Evolutionary conservation across 2,797 vertebrate genomes (phyloP).

Genomic region (Dicrostonyx torquatus): DNA sequence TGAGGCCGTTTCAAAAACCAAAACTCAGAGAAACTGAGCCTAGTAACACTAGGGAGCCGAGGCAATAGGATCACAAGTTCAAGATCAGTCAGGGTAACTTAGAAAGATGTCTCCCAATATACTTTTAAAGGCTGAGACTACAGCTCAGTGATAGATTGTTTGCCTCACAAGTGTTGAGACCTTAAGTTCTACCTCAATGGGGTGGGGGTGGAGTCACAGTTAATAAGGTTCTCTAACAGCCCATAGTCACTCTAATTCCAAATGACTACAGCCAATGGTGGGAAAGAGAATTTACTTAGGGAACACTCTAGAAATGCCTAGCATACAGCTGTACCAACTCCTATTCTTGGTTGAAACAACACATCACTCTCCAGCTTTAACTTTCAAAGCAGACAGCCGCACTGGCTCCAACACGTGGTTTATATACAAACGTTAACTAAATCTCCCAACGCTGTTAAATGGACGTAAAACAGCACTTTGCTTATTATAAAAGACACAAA

Average conservation of each 20-base stretch:
- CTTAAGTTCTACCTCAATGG: neutral
- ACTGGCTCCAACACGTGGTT: neutral
- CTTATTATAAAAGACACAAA: neutral
- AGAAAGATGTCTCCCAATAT: neutral
- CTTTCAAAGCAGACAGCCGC: neutral
- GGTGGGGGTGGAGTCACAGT: neutral
- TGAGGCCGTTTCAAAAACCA: neutral
- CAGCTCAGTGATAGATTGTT: neutral
- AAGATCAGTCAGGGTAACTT: neutral
- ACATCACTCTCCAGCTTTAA: neutral
- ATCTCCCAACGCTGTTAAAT: neutral
- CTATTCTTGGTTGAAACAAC: neutral
- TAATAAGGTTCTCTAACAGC: neutral
- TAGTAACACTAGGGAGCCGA: neutral
- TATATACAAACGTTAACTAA: neutral
- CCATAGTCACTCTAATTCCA: neutral
- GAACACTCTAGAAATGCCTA: neutral
- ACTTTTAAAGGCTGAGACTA: neutral
- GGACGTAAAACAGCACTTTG: neutral
- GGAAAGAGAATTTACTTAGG: neutral
- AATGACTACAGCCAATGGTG: neutral
- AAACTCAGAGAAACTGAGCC: neutral
- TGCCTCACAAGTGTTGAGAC: neutral
- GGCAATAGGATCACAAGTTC: neutral
- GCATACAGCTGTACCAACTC: neutral